Evolutionary conservation across 2,113 vertebrate species (phyloP).

Genomic region (Ascaphus truei): DNA sequence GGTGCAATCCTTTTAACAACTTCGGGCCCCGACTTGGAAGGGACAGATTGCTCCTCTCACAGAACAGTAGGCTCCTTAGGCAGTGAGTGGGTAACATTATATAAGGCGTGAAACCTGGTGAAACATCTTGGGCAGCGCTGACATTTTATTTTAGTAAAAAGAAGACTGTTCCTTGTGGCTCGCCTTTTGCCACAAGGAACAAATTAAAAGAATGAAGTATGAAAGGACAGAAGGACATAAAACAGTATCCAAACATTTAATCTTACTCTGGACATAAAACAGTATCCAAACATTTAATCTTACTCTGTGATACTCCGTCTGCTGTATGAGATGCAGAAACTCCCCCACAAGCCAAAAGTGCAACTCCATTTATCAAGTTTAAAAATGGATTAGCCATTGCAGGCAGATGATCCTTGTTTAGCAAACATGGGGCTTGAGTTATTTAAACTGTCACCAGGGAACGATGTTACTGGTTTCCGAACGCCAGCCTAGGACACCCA

Average conservation of each 20-base stretch:
- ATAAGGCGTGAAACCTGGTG: too few species aligned
- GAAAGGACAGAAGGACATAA: background rate
- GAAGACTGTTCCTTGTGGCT: background rate
- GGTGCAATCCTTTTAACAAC: too few species aligned
- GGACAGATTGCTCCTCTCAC: too few species aligned
- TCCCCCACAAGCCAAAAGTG: fast-evolving
- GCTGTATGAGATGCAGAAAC: background rate
- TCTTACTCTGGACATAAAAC: constrained; percentile 6
- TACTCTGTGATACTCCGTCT: background rate
- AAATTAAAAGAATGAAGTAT: background rate
- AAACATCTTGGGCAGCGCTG: too few species aligned
- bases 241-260: background rate
- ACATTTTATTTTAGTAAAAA: too few species aligned
- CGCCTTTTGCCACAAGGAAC: too few species aligned
- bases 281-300: background rate
- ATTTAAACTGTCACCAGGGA: constrained; percentile 22
- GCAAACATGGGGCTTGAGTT: background rate
- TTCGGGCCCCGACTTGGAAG: too few species aligned
- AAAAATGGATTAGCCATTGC: constrained; percentile 21
- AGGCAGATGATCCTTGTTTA: constrained; percentile 29
- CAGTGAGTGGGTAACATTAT: too few species aligned
- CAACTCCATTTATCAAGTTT: constrained; percentile 12
- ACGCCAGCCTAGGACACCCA: background rate
- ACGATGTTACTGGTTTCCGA: background rate
- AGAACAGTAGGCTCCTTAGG: too few species aligned